Evolutionary conservation across 2,113 vertebrate species (phyloP), one percentile per base, ranked within the genome.

Genomic region (Stomatorhinus ivindoensis): DNA sequence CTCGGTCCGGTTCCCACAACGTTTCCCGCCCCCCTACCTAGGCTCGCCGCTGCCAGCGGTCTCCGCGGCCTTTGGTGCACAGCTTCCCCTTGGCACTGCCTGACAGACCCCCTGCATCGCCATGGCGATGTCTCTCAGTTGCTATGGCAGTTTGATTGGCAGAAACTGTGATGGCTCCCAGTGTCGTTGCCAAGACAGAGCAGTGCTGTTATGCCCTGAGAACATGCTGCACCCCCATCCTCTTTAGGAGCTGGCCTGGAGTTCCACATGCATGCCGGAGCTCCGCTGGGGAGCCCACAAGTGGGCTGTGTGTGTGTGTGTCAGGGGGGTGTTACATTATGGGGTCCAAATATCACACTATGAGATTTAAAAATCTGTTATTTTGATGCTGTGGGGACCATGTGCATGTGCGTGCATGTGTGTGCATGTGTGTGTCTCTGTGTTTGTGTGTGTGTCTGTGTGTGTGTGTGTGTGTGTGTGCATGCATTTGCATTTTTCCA

Each of bases 31-130:
- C 90, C 91, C 90, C 91, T 89, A 89, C 89, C 89, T 89, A 58
- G 58, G 88, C 83, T 39, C n/a, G 27, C 39, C 87, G 13, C 86
- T 87, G 87, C 73, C 92, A 88, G 31, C 48, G 53, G 85, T 46
- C 89, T 86, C 88, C 93, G 92, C 92, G 90, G 93, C 93, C 92
- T 93, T 93, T 93, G 94, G 92, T 93, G 91, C 95, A 93, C 94
- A 95, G 94, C 93, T 94, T 95, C 93, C 91, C 94, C 93, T 90
- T 95, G 95, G 95, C 95, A 95, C 88, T 31, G 0, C 90, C 65
- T 87, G 80, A 88, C 86, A 88, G 89, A 90, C 93, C 93, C 94
- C 94, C 91, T 92, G 94, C 92, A 92, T 90, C 89, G 58, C 88
- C 89, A 53, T 91, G 90, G 90, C 31, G 90, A 91, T 93, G 93